Conservation (phyloP, 2,888 invertebrate genomes). For the Yponomeuta evonymella region DNA sequence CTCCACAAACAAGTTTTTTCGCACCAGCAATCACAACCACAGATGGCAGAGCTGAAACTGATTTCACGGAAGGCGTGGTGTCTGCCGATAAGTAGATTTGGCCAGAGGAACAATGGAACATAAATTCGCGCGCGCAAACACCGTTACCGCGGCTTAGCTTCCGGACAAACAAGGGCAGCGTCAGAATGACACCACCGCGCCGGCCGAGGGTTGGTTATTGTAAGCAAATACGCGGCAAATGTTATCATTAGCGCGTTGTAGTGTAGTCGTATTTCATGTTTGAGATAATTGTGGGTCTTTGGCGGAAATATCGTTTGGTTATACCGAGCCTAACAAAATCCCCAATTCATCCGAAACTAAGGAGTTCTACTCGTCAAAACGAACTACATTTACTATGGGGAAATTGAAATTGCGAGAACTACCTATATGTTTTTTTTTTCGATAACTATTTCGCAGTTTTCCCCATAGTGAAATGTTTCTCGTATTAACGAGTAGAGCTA, state of each 20-base stretch:
- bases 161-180: slow-evolving; percentile 63
- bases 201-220: slow-evolving; percentile 40
- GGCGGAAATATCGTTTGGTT: background rate
- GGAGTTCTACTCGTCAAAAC: too few species aligned
- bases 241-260: slow-evolving; percentile 1
- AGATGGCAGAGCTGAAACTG: slow-evolving; percentile 49
- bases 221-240: slow-evolving; percentile 3
- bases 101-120: slow-evolving; percentile 62
- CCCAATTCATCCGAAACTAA: too few species aligned
- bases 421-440: too few species aligned
- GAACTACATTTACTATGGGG: too few species aligned
- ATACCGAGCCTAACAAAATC: too few species aligned
- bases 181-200: slow-evolving; percentile 46
- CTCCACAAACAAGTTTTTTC: slow-evolving; percentile 1
- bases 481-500: too few species aligned
- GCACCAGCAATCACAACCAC: slow-evolving; percentile 45
- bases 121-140: slow-evolving; percentile 69
- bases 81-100: slow-evolving; percentile 74
- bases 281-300: background rate
- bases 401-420: too few species aligned
- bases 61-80: slow-evolving; percentile 62
- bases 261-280: background rate
- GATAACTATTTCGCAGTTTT: too few species aligned
- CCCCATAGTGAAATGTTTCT: too few species aligned
- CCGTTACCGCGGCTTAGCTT: slow-evolving; percentile 70